These are phyloP conservation scores for Myocastor coypus DNA, from an alignment of 2,113 vertebrate species.

Conservation along the genomic window DNA sequence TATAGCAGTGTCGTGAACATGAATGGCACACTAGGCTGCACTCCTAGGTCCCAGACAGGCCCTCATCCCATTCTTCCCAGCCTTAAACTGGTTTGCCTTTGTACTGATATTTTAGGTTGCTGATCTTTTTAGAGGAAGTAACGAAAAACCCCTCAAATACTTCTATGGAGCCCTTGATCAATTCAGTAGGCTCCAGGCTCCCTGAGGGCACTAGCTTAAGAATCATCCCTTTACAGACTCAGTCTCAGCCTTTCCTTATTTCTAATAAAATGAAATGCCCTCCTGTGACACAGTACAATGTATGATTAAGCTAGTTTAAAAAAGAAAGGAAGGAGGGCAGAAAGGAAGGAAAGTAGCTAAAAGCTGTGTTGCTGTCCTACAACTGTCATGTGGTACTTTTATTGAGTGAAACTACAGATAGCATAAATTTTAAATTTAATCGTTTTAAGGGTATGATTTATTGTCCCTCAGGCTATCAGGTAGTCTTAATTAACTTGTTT, in stretches of 20 bases:
- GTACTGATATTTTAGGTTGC: not conserved
- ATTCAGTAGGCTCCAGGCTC: not conserved
- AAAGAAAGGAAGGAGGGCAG: not conserved
- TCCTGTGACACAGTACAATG: not conserved
- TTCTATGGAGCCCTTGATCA: not conserved
- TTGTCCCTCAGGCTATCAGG: not conserved
- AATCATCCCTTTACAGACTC: not conserved
- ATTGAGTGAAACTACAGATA: not conserved
- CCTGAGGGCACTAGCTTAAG: not conserved
- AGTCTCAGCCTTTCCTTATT: not conserved
- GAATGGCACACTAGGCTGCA: rapidly evolving
- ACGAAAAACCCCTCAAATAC: not conserved
- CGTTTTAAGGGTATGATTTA: not conserved
- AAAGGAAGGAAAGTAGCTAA: not conserved
- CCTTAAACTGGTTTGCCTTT: not conserved
- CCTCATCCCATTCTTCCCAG: not conserved
- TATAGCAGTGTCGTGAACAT: not conserved
- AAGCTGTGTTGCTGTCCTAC: not conserved
- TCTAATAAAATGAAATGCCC: not conserved
- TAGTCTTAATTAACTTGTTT: slow-evolving; percentile 6
- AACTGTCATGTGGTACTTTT: not conserved
- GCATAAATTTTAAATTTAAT: not conserved
- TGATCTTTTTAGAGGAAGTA: not conserved
- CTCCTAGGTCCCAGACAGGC: rapidly evolving
- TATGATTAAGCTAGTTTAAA: not conserved